Evolutionary conservation across 2,888 invertebrate species (phyloP).

Genomic region (Ctenicera cuprea): DNA sequence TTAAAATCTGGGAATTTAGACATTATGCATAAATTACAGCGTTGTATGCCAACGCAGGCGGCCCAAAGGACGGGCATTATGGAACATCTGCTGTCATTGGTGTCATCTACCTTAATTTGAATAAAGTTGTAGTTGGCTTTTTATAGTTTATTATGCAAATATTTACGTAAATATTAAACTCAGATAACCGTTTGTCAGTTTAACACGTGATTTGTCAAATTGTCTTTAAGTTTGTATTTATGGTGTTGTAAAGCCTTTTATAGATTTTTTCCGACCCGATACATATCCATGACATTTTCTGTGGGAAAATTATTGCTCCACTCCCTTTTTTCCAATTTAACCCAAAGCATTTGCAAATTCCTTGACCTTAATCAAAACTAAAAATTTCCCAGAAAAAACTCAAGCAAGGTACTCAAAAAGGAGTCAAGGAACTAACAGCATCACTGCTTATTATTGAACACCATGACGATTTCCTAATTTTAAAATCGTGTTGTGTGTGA

Average conservation of each 20-base stretch:
- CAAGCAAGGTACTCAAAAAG: no score
- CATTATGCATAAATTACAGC: constrained; percentile 33
- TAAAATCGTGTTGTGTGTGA: no score
- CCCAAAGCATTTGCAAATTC: not conserved
- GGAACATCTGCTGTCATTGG: constrained; percentile 41
- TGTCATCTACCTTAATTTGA: constrained; percentile 47
- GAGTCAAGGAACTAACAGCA: not conserved
- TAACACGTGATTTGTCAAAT: constrained; percentile 51
- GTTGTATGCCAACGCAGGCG: constrained; percentile 21
- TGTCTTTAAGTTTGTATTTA: constrained; percentile 18
- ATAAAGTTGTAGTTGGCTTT: constrained; percentile 46
- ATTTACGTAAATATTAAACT: constrained; percentile 50
- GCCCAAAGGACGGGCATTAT: constrained; percentile 8
- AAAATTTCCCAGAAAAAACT: no score
- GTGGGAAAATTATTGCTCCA: not conserved
- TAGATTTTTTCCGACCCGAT: not conserved
- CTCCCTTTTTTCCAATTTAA: not conserved
- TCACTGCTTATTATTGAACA: not conserved
- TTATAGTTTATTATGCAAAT: constrained; percentile 51
- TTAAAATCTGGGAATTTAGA: constrained; percentile 22
- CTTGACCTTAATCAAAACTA: no score
- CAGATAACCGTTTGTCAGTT: constrained; percentile 54
- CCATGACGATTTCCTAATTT: no score
- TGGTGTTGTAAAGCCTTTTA: constrained; percentile 1
- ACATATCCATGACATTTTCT: not conserved